Percentiles rank a stretch among this genome's conserved stretches.
These are phyloP conservation scores for Helicoverpa armigera DNA, from an alignment of 1,140 invertebrate species.

Conservation along the genomic window DNA sequence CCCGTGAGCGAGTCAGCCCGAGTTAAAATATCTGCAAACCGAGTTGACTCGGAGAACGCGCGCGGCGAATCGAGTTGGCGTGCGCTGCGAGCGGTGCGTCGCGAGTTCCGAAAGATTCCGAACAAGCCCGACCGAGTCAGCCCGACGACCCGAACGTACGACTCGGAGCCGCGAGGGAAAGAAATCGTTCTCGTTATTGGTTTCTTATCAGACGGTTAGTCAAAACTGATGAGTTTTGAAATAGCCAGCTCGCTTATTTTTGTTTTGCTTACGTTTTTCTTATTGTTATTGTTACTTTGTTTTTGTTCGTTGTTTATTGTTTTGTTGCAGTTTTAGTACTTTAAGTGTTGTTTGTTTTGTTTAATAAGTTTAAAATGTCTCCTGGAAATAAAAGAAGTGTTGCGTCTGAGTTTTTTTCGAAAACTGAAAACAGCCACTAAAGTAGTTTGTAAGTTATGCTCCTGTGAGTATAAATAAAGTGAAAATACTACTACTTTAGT, in stretches of 20 bases:
- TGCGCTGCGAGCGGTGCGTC: too few relatives aligned
- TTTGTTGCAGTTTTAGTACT: constrained; percentile 1
- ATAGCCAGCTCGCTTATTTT: neutral
- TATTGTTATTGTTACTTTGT: neutral
- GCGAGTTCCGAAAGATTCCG: too few relatives aligned
- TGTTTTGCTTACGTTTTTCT: constrained; percentile 2
- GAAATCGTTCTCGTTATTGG: neutral
- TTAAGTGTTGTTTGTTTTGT: neutral
- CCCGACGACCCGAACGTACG: neutral
- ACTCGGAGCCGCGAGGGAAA: neutral
- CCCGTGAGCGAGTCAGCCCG: too few relatives aligned
- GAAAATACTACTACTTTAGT: neutral
- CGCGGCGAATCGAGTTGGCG: too few relatives aligned
- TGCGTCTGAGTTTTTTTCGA: constrained; percentile 11
- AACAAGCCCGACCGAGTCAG: too few relatives aligned
- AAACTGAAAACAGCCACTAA: neutral
- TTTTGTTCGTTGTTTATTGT: constrained; percentile 3
- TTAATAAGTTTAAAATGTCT: constrained; percentile 3
- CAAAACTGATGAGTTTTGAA: neutral
- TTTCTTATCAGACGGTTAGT: constrained; percentile 4
- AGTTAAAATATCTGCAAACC: too few relatives aligned
- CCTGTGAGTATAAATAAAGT: neutral
- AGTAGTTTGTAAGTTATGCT: neutral
- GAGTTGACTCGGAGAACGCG: too few relatives aligned
- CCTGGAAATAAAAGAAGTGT: constrained; percentile 10